Evolutionary conservation across 2,113 vertebrate species (phyloP).

Genomic region (Australoheros scitulus): DNA sequence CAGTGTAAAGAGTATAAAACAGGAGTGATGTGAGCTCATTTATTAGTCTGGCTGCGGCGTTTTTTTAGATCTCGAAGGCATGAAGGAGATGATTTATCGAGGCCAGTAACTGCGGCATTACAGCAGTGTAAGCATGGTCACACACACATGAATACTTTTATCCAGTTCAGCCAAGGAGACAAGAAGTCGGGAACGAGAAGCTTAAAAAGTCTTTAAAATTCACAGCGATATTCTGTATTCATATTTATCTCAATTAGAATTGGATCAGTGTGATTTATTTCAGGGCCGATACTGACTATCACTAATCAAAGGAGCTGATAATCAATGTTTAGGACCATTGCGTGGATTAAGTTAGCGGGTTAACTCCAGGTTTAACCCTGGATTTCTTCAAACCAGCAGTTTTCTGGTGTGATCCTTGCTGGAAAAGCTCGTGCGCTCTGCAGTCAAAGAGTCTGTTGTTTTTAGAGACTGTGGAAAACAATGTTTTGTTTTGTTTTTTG

Average conservation of each 20-base stretch:
- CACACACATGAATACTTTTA: neutral
- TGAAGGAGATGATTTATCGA: neutral
- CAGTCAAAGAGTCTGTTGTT: neutral
- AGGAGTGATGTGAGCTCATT: neutral
- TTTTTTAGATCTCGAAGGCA: neutral
- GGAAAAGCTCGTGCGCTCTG: neutral
- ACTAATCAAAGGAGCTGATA: neutral
- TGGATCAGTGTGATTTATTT: neutral
- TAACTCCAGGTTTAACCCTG: neutral
- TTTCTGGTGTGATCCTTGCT: neutral
- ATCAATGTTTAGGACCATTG: neutral
- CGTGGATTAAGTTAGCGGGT: neutral
- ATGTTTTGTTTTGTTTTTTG: neutral
- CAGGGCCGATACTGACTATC: neutral
- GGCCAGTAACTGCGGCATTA: accelerated
- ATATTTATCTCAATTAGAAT: neutral
- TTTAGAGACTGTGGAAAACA: neutral
- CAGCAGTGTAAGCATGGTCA: neutral
- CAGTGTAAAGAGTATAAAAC: neutral
- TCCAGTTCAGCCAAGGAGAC: neutral
- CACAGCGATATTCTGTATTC: too few species aligned
- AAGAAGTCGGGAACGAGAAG: accelerated
- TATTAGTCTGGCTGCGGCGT: neutral
- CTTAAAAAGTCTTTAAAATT: too few species aligned
- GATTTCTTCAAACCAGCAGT: neutral